Evolutionary conservation across 2,888 invertebrate species (phyloP).

Genomic region (Tanytarsus gracilentus): DNA sequence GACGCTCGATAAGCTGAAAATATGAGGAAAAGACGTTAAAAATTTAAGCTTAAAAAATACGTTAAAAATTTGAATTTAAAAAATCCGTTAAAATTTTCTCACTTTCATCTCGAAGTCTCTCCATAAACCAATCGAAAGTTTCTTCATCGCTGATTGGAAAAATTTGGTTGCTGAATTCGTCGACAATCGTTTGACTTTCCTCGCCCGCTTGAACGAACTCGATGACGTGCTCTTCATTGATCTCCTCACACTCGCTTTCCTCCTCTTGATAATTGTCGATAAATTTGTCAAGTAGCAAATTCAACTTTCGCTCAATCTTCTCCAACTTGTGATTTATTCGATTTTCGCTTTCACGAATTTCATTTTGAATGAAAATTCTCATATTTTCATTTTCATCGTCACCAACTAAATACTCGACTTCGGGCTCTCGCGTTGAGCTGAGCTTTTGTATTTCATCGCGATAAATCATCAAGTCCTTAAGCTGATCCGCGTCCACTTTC

Average conservation of each 20-base stretch:
- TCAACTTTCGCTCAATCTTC: neutral
- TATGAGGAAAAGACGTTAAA: too few relatives aligned
- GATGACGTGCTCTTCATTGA: conserved; percentile 2
- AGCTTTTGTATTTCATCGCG: too few relatives aligned
- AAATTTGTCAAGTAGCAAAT: neutral
- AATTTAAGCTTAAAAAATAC: too few relatives aligned
- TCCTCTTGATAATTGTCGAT: neutral
- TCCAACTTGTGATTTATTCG: neutral
- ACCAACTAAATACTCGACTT: too few relatives aligned
- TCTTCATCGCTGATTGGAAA: conserved; percentile 20
- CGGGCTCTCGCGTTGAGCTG: too few relatives aligned
- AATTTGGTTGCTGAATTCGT: neutral
- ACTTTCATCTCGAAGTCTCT: neutral
- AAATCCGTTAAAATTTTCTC: too few relatives aligned
- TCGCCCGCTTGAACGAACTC: neutral
- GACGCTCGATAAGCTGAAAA: neutral
- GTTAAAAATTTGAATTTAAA: too few relatives aligned
- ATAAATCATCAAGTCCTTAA: too few relatives aligned
- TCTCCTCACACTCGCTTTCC: neutral
- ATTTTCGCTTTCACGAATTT: neutral
- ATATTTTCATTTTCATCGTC: neutral
- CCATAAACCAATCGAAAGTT: conserved; percentile 19
- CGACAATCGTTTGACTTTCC: neutral
- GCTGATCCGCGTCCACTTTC: too few relatives aligned
- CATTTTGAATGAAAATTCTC: neutral